Base-by-base conservation (phyloP, 2,888 invertebrate genomes). In the Stratiomys singularior region DNA sequence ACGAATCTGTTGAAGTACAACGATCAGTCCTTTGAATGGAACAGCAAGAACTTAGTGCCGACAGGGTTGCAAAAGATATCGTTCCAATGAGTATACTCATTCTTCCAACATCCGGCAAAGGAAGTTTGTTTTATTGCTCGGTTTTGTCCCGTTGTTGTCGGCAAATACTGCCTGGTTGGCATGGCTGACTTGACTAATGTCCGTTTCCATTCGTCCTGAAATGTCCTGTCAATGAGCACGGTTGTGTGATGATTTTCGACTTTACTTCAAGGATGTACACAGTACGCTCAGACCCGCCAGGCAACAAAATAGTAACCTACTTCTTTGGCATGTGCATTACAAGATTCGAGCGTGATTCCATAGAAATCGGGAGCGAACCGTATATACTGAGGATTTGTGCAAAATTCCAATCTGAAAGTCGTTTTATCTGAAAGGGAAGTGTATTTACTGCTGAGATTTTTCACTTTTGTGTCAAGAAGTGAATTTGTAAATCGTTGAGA, bases 371-470 rank as follows among this genome's bases (percentile, higher is more conserved):
- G 37, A 69, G 46, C n/a, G 44, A 66, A 37, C 1, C 13, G 47
- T 69, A 46, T 69, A 47, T 47, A 69, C 28, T 18, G 18, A 46
- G 69, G 47, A 69, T 69, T 69, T 47, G 47, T 69, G 47, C 47
- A 25, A 69, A 69, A 69, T 69, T 69, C 69, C 69, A 47, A 69
- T 69, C 47, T 47, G 47, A 25, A 47, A 69, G 30, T 46, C 69
- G n/a, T 69, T 47, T 25, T 30, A 30, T n/a, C 46, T 46, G 69
- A 69, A 69, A 69, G 46, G 27, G 44, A 66, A 37, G 21, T 47
- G 25, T 69, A 46, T 69, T 69, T 47, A 69, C 69, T 18, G 69
- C 25, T 69, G 69, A 46, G 30, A 69, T 47, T 47, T 69, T 69
- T 69, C 69, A 27, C 69, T 69, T 46, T 15, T 13, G 30, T 69